A percentile compares a stretch with the other conserved stretches of the same genome.
Conservation (phyloP, 2,113 vertebrate species). For the Oenanthe melanoleuca region DNA sequence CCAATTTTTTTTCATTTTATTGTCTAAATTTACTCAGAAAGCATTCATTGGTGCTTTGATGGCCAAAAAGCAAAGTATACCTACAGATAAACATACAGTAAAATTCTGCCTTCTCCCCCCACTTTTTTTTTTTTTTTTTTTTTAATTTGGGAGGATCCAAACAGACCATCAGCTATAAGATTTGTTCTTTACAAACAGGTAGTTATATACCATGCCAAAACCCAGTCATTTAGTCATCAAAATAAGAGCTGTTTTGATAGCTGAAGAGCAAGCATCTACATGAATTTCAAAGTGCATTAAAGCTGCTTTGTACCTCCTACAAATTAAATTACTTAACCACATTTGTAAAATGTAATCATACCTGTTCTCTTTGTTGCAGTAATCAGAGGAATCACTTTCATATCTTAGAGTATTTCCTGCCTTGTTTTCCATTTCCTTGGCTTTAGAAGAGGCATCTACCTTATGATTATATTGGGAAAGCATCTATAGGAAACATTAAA, state of each 20-base stretch:
- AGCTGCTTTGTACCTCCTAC: background rate
- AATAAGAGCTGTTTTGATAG: background rate
- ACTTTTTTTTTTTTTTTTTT: background rate
- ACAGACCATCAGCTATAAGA: background rate
- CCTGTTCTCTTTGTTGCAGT: slow-evolving; percentile 71
- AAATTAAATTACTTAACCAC: background rate
- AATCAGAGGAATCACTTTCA: background rate
- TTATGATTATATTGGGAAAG: slow-evolving; percentile 73
- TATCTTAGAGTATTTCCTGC: background rate
- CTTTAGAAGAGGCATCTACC: background rate
- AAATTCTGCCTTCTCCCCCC: background rate
- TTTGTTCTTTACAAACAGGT: background rate
- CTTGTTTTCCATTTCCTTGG: background rate
- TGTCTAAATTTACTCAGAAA: background rate
- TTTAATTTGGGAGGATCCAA: background rate
- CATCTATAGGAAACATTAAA: slow-evolving; percentile 64
- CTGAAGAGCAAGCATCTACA: background rate
- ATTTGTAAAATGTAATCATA: slow-evolving; percentile 4
- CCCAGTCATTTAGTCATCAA: background rate
- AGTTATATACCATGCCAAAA: background rate
- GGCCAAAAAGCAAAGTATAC: background rate
- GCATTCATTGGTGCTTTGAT: background rate
- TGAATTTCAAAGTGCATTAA: background rate
- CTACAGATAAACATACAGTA: background rate
- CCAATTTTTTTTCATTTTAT: background rate